phyloP scores from a whole-genome alignment of 1,140 invertebrate genomes.

The Drosophila albomicans region DNA sequence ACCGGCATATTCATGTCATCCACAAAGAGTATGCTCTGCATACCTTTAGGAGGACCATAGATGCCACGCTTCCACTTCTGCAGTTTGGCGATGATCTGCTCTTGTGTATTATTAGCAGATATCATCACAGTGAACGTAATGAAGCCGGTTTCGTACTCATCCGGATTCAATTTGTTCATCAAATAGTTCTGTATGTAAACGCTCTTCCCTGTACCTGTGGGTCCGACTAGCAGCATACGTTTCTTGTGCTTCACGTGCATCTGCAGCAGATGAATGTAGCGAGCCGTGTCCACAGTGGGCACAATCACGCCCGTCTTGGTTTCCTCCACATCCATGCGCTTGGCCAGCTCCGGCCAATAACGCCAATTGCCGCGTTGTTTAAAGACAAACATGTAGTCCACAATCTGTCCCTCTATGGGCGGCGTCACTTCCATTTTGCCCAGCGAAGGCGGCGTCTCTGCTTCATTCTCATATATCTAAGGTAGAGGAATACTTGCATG shows the following conservation, averaged over 20 bases:
- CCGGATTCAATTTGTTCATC: constrained; percentile 91
- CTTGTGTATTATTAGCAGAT: constrained; percentile 94
- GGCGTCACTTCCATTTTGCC: constrained; percentile 90
- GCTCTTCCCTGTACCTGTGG: constrained; percentile 97
- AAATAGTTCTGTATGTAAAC: constrained; percentile 95
- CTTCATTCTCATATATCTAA: constrained; percentile 85
- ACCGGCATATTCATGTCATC: constrained; percentile 97
- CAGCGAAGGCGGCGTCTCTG: constrained; percentile 87
- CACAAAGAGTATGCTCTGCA: constrained; percentile 93
- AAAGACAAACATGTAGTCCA: constrained; percentile 92
- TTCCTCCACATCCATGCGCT: constrained; percentile 78
- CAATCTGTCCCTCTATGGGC: constrained; percentile 90
- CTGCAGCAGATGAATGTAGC: constrained; percentile 89
- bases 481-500: not conserved
- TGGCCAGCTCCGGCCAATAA: constrained; percentile 89
- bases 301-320: constrained; percentile 85
- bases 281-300: constrained; percentile 94
- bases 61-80: constrained; percentile 91
- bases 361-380: constrained; percentile 93
- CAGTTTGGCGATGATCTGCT: constrained; percentile 92
- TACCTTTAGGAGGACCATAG: constrained; percentile 92
- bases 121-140: constrained; percentile 96
- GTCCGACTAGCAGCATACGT: constrained; percentile 93
- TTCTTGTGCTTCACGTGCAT: constrained; percentile 89
- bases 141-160: constrained; percentile 91